Conservation (phyloP, 2,888 invertebrate genomes). For the Ypsolopha sequella region DNA sequence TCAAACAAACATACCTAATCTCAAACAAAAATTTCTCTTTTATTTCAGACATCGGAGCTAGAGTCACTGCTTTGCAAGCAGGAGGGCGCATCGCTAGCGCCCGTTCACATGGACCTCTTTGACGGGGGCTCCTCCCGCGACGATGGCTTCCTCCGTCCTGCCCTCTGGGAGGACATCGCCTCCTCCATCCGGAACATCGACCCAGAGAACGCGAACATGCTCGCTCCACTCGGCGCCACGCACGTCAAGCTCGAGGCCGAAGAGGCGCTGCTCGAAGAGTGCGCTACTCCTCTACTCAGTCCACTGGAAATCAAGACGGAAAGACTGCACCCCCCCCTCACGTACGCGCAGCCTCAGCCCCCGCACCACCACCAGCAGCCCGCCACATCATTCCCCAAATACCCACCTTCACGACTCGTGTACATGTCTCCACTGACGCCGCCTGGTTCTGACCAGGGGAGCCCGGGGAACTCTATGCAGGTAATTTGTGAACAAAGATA, state of each 20-base stretch:
- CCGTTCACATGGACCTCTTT: constrained; percentile 70
- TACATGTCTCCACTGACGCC: constrained; percentile 90
- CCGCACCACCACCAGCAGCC: constrained; percentile 40
- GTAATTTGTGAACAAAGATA: constrained; percentile 25
- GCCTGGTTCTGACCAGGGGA: constrained; percentile 90
- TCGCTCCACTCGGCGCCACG: constrained; percentile 74
- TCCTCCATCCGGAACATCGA: constrained; percentile 92
- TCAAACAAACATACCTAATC: too few species aligned
- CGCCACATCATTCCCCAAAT: constrained; percentile 51
- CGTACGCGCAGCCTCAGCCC: constrained; percentile 40
- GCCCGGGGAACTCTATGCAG: constrained; percentile 79
- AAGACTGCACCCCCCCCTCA: constrained; percentile 72
- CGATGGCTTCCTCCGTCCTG: constrained; percentile 89
- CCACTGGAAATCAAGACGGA: constrained; percentile 87
- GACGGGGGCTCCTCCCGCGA: constrained; percentile 75
- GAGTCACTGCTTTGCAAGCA: constrained; percentile 85
- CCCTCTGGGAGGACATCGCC: constrained; percentile 93
- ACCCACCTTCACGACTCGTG: constrained; percentile 65
- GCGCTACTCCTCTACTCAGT: constrained; percentile 79
- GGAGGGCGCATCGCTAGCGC: constrained; percentile 75
- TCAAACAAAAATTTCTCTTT: neutral
- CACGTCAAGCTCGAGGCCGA: constrained; percentile 87
- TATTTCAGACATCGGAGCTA: constrained; percentile 80
- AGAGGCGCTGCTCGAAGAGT: constrained; percentile 67
- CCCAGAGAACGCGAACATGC: constrained; percentile 90